phyloP scores from a whole-genome alignment of 2,888 invertebrate species.

The Conistra vaccinii region DNA sequence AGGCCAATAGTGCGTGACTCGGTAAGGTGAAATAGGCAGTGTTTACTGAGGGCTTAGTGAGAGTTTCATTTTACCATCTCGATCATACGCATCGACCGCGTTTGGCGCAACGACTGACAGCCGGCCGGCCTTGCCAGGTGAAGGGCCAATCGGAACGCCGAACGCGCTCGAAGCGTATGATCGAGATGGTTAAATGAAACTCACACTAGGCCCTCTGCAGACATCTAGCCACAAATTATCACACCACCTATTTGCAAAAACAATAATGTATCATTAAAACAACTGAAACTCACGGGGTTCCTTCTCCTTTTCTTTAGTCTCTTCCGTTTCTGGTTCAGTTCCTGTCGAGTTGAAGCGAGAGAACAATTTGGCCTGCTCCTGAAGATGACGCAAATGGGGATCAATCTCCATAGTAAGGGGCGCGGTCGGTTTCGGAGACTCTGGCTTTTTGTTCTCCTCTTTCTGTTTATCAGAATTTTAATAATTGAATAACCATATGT shows the following conservation, averaged over 20 bases:
- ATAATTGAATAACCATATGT: neutral
- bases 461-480: conserved; percentile 19
- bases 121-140: too few species aligned
- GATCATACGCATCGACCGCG: too few species aligned
- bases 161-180: too few species aligned
- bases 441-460: conserved; percentile 79
- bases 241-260: neutral
- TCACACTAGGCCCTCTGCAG: too few species aligned
- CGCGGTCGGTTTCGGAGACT: conserved; percentile 82
- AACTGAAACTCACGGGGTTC: conserved; percentile 82
- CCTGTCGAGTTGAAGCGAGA: conserved; percentile 85
- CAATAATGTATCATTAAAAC: neutral
- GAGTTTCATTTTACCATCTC: too few species aligned
- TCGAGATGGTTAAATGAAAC: too few species aligned
- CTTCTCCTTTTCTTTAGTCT: conserved; percentile 82
- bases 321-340: conserved; percentile 77
- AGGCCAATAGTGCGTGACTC: neutral
- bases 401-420: conserved; percentile 89
- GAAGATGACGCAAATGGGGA: conserved; percentile 87
- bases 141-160: too few species aligned
- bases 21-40: neutral
- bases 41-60: too few species aligned
- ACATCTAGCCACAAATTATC: neutral
- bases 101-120: too few species aligned
- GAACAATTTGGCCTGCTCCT: conserved; percentile 90